These are phyloP conservation scores for Rhombomys opimus DNA, from an alignment of 2,113 vertebrate genomes.

Conservation along the genomic window DNA sequence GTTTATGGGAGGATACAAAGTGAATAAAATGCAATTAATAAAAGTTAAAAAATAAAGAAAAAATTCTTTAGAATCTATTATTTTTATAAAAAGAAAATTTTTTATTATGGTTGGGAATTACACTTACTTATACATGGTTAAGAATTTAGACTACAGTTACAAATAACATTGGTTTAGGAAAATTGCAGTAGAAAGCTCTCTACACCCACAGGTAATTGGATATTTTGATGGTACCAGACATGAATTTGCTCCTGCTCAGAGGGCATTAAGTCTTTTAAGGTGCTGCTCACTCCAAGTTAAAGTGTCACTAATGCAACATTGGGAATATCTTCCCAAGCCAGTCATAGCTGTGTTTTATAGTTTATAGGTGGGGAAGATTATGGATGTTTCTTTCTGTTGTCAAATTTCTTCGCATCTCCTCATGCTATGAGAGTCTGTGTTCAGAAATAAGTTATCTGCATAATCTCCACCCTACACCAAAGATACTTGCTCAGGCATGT, in stretches of 20 bases:
- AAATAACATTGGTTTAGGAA: not conserved
- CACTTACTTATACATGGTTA: not conserved
- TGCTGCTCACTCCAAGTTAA: not conserved
- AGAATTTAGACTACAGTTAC: not conserved
- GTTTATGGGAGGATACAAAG: too few relatives aligned
- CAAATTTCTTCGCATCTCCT: not conserved
- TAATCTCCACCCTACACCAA: not conserved
- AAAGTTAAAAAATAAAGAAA: too few relatives aligned
- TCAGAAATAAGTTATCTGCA: not conserved
- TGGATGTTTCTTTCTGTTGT: not conserved
- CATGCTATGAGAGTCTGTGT: not conserved
- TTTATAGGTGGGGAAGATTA: not conserved
- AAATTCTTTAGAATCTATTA: too few relatives aligned
- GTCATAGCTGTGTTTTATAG: not conserved
- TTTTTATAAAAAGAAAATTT: not conserved
- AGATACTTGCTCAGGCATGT: not conserved
- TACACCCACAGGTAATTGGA: not conserved
- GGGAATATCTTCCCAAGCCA: not conserved
- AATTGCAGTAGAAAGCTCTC: not conserved
- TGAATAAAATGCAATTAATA: too few relatives aligned
- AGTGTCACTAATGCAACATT: not conserved
- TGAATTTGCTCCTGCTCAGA: not conserved
- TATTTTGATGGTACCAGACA: not conserved
- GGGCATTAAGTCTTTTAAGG: not conserved
- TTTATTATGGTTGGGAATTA: not conserved